Evolutionary conservation across 2,888 invertebrate species (phyloP).

Genomic region (Drosophila melanosoma): DNA sequence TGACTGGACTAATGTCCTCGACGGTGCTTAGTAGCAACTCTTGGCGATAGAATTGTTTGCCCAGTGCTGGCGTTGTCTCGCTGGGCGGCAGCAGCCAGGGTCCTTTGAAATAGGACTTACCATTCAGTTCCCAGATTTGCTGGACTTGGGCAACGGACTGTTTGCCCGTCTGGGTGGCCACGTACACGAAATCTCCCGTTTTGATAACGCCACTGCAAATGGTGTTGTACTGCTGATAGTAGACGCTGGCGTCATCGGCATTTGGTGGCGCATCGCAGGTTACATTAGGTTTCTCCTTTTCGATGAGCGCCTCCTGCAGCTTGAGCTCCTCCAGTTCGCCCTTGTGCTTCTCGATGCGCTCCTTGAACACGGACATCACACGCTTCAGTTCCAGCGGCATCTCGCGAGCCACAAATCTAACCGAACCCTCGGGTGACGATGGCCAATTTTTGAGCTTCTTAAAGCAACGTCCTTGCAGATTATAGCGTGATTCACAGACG

Average conservation of each 20-base stretch:
- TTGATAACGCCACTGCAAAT: slow-evolving; percentile 93
- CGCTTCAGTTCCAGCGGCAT: slow-evolving; percentile 93
- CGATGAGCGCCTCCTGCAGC: slow-evolving; percentile 92
- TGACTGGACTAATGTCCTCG: slow-evolving; percentile 95
- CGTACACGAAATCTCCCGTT: slow-evolving; percentile 97
- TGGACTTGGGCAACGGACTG: slow-evolving; percentile 97
- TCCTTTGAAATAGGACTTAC: slow-evolving; percentile 96
- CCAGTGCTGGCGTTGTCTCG: slow-evolving; percentile 93
- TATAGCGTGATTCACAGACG: slow-evolving; percentile 98
- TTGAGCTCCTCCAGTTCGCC: slow-evolving; percentile 94
- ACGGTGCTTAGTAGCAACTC: slow-evolving; percentile 96
- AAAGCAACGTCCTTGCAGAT: slow-evolving; percentile 93
- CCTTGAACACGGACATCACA: slow-evolving; percentile 96
- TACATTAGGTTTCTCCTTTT: slow-evolving; percentile 95
- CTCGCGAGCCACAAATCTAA: slow-evolving; percentile 89
- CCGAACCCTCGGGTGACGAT: slow-evolving; percentile 86
- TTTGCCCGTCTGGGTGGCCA: slow-evolving; percentile 95
- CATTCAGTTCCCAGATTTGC: slow-evolving; percentile 97
- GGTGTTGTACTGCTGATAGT: slow-evolving; percentile 97
- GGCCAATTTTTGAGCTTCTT: slow-evolving; percentile 96
- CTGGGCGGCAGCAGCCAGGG: slow-evolving; percentile 96
- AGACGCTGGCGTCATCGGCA: slow-evolving; percentile 91
- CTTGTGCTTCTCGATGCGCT: slow-evolving; percentile 94
- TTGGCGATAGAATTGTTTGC: slow-evolving; percentile 94
- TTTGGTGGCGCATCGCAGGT: slow-evolving; percentile 88